Percentiles rank a stretch among this genome's conserved stretches.
Evolutionary conservation across 2,797 vertebrate genomes (phyloP).

Genomic region (Eleutherodactylus coqui): DNA sequence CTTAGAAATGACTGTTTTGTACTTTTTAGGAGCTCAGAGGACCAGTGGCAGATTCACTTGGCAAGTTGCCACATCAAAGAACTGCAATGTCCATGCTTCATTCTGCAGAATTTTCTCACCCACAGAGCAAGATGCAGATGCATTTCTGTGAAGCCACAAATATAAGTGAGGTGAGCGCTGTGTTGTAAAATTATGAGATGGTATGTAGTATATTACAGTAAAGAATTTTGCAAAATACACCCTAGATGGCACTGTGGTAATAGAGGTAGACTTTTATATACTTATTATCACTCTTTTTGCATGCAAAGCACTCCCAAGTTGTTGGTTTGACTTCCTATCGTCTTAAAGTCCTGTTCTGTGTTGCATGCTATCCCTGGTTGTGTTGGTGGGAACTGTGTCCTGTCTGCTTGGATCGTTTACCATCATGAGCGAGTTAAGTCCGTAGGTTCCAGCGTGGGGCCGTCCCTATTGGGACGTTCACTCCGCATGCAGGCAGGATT

Average conservation of each 20-base stretch:
- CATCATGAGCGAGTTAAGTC: no score
- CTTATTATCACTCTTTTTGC: background rate
- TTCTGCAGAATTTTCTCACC: slow-evolving; percentile 65
- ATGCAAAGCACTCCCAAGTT: background rate
- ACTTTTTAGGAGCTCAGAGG: slow-evolving; percentile 80
- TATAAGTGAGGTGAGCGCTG: background rate
- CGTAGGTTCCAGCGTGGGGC: no score
- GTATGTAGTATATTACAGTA: background rate
- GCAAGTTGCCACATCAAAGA: slow-evolving; percentile 48
- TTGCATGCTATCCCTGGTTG: no score
- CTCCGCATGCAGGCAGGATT: no score
- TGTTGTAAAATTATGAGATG: background rate
- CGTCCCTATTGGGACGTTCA: no score
- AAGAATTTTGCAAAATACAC: background rate
- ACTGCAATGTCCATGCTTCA: slow-evolving; percentile 45
- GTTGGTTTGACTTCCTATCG: background rate
- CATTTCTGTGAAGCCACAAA: background rate
- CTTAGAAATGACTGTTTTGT: background rate
- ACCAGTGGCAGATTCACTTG: slow-evolving; percentile 61
- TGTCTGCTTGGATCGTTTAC: no score
- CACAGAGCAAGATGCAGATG: background rate
- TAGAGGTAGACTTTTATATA: background rate
- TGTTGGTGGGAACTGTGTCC: no score
- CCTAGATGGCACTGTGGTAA: background rate
- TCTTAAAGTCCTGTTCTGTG: no score